Evolutionary conservation across 2,113 vertebrate genomes (phyloP), one percentile per base, ranked within the genome.

Genomic region (Scartelaos histophorus): DNA sequence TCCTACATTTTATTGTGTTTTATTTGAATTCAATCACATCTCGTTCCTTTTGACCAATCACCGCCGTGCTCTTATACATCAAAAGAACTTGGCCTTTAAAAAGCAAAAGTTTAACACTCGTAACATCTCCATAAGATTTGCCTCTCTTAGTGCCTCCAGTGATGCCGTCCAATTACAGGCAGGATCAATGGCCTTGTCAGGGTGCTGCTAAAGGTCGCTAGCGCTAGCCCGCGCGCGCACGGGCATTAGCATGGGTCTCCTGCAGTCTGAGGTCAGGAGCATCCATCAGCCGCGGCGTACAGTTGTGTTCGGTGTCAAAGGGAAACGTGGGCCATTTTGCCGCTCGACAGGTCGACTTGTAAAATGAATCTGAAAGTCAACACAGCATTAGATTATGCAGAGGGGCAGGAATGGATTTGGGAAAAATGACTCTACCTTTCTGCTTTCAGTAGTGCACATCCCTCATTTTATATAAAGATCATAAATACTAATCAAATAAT

Each of bases 101-200:
- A 58, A 58, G 56, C 11, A 38, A 38, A 64, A 2, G 17, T 64
- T 17, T 22, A 16, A 54, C 43, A 35, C 53, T 65, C 22, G 69
- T 57, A 67, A 76, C 51, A 71, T 64, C 47, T 43, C 57, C 69
- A 72, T 66, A 72, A 25, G 22, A 47, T 12, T 67, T 21, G 22
- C 43, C 15, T 43, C 66, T 79, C 25, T 61, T 60, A 58, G 73
- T 71, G 70, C 74, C 78, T 25, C 73, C 10, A 13, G 29, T 71
- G 71, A 82, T 75, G 74, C 58, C 29, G 47, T 81, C 82, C 80
- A 87, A 88, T 88, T 84, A 85, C 70, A 84, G 76, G 64, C 71
- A 64, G 64, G 77, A 85, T 90, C 84, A 88, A 82, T 84, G 84
- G 81, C 81, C 82, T 81, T 87, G 86, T 86, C 81, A 71, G 62